Evolutionary conservation across 2,113 vertebrate genomes (phyloP), one percentile per base, ranked within the genome.

Genomic region (Menidia beryllina): DNA sequence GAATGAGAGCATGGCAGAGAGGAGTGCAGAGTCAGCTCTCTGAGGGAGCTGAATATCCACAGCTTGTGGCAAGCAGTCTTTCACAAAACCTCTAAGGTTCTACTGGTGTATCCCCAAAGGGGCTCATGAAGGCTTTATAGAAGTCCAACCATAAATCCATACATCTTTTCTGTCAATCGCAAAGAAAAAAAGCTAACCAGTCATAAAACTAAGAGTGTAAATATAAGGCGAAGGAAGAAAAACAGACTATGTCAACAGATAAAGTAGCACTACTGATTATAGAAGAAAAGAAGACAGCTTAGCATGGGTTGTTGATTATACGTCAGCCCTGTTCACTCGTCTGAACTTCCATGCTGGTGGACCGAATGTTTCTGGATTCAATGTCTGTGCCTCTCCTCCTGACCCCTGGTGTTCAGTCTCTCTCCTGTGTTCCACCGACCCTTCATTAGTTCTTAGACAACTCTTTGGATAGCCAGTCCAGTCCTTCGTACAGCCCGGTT

Each of bases 401-500:
- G 47, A 58, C 51, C 41, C 59, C 65, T 62, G 64, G 15, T 69
- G 56, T 61, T 75, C 26, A 45, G 52, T 78, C 49, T 66, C 68
- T 58, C 43, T 24, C 65, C 43, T 73, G 69, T 12, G 20, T 65
- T 57, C 38, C 38, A 43, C 14, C 23, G 4, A 30, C 67, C 43
- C 54, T 41, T 74, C 43, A 59, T 85, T 88, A 93, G 52, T 58
- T 89, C 88, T 95, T 97, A 21, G 93, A 94, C 75, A 97, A 93
- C 91, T 96, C 94, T 0, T 91, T 91, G 71, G 95, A 96, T 34
- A 98, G 93, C 96, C 96, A 98, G 84, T 97, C 96, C 62, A 98
- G 94, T 77, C 96, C 96, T 51, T 97, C 96, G 12, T 95, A 97
- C 14, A 97, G 92, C 60, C 96, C 96, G 0, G 88, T 93, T 77